Evolutionary conservation across 1,140 invertebrate species (phyloP), one percentile per base, ranked within the genome.

Genomic region (Ditylenchus dipsaci): DNA sequence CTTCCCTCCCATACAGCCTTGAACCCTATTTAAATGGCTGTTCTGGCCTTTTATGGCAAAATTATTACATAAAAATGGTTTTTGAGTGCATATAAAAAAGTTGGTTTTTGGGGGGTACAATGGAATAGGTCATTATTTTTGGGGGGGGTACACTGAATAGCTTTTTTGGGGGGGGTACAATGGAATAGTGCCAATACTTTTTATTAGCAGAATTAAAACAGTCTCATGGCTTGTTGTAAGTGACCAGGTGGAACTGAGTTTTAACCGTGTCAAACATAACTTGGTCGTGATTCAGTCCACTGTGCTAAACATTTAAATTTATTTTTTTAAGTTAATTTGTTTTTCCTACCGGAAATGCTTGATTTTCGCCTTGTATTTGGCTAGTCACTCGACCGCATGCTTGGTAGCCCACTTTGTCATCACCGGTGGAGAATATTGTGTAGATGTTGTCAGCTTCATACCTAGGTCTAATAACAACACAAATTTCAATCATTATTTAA

Each of bases 321-420:
- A 15, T 49, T 68, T 11, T 15, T n/a, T 0, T 21, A 7, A 19
- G 21, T 19, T 23, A n/a, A 30, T 64, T 27, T 17, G 0, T 58
- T 38, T 19, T 17, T 19, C 21, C 29, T 33, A 71, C 76, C 49
- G 23, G 53, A 72, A 76, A 81, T 43, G 61, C 68, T 21, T 43
- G 33, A 33, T 65, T 65, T 57, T 78, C 58, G 0, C 78, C 76
- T 56, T 21, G 45, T 56, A 78, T 78, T 27, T 38, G 62, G 59
- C 69, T 76, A 0, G 76, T 69, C 19, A 77, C 49, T 57, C 68
- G 62, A 0, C 77, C 77, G 56, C 77, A 79, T 15, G 74, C 68
- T 23, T 59, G 61, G 57, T 67, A 76, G 0, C 75, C 75, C 58
- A 76, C 75, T 76, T 76, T 76, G n/a, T 76, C 75, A 59, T 76